phyloP scores from a whole-genome alignment of 2,113 vertebrate species.

The Oreotragus oreotragus region DNA sequence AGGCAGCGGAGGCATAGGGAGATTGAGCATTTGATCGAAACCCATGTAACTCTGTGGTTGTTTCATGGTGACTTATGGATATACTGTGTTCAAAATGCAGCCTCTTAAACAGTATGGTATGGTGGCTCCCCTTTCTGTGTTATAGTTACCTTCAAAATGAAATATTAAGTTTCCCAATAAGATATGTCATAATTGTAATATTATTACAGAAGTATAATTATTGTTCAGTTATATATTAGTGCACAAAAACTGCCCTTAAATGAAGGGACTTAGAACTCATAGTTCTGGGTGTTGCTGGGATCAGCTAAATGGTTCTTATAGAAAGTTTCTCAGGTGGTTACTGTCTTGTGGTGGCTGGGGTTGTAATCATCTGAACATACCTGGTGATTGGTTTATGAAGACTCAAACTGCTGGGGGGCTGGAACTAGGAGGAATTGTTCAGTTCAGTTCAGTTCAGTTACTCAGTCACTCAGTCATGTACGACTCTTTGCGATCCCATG shows the following conservation, averaged over 20 bases:
- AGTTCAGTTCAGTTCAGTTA: background rate
- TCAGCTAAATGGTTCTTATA: background rate
- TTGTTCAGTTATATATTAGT: background rate
- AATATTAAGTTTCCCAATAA: background rate
- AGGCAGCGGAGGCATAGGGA: background rate
- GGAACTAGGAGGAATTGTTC: background rate
- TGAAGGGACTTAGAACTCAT: background rate
- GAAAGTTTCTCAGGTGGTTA: background rate
- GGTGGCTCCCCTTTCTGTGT: background rate
- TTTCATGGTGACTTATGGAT: background rate
- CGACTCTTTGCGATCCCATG: accelerated
- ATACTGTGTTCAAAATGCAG: background rate
- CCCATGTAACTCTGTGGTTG: background rate
- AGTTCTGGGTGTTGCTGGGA: background rate
- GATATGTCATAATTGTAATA: background rate
- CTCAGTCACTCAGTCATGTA: background rate
- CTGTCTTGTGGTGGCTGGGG: background rate
- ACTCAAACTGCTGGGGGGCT: background rate
- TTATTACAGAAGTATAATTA: background rate
- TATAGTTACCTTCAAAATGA: background rate
- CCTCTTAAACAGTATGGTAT: background rate
- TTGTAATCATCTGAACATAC: background rate
- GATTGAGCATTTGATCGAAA: background rate
- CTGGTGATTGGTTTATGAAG: background rate
- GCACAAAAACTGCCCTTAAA: background rate